phyloP scores from a whole-genome alignment of 2,888 invertebrate species.

The Nomada flava region DNA sequence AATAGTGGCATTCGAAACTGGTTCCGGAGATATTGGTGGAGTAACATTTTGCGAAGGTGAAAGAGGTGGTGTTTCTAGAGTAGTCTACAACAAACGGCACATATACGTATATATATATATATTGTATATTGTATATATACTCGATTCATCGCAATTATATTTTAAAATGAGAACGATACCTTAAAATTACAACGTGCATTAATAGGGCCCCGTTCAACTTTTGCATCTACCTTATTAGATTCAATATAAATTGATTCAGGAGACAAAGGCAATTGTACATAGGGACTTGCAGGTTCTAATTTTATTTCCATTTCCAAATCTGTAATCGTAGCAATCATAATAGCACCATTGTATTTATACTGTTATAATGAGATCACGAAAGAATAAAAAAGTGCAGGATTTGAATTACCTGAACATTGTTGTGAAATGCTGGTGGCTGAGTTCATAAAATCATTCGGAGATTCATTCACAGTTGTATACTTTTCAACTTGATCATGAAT shows the following conservation, averaged over 20 bases:
- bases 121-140: too few relatives aligned
- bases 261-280: conserved; percentile 72
- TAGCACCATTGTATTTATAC: background rate
- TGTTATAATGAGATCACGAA: background rate
- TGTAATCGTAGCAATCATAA: conserved; percentile 14
- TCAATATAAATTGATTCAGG: conserved; percentile 78
- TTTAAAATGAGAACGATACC: conserved; percentile 51
- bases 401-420: conserved; percentile 45
- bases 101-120: background rate
- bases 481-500: conserved; percentile 26
- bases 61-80: conserved; percentile 83
- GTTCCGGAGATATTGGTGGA: conserved; percentile 79
- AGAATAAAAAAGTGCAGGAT: conserved; percentile 2
- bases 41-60: conserved; percentile 81
- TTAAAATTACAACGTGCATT: conserved; percentile 57
- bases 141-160: background rate
- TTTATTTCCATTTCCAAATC: conserved; percentile 69
- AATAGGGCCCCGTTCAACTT: conserved; percentile 58
- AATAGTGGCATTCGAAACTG: conserved; percentile 54
- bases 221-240: conserved; percentile 75
- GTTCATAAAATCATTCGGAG: conserved; percentile 21
- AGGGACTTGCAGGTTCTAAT: conserved; percentile 74
- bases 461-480: conserved; percentile 67
- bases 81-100: conserved; percentile 62
- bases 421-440: conserved; percentile 13